These are phyloP conservation scores for human (Homo sapiens) DNA, from an alignment of 2,113 vertebrate species.

Conservation along the genomic window GRCh38 chr15:55317501-55318000, in stretches of 20 bases:
- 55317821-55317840: background rate
- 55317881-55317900: background rate
- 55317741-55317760: conserved; percentile 85
- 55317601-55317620: background rate
- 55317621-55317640: conserved; percentile 60
- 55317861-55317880: conserved; percentile 62
- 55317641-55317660: conserved; percentile 50
- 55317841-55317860: background rate
- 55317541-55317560: no score
- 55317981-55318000: background rate
- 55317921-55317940: background rate
- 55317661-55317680: conserved; percentile 53
- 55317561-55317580: no score
- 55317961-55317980: background rate
- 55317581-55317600: no score
- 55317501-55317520: no score
- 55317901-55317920: background rate
- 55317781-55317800: conserved; percentile 81
- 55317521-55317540: no score
- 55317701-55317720: conserved; percentile 88
- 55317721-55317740: conserved; percentile 91
- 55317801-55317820: background rate
- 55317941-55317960: background rate
- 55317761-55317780: conserved; percentile 84
- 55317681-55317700: conserved; percentile 57